Conservation (phyloP, 2,888 invertebrate genomes). For the Dugesia japonica region DNA sequence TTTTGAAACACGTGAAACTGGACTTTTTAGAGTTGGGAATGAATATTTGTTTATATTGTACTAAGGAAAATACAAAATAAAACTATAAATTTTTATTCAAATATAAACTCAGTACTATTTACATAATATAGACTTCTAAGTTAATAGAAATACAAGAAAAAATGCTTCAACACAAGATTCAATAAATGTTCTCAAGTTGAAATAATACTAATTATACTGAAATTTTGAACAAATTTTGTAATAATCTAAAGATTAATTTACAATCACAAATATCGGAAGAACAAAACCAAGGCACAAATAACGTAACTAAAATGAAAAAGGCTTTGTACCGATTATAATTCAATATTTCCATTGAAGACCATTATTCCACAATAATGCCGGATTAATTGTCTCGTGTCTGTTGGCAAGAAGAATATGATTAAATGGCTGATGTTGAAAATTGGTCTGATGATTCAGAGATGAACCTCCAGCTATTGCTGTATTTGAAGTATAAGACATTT, state of each 20-base stretch:
- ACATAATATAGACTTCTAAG: neutral
- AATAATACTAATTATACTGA: too few species aligned
- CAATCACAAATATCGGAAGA: constrained; percentile 1
- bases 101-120: neutral
- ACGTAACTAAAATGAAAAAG: neutral
- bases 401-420: constrained; percentile 11
- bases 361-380: neutral
- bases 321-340: neutral
- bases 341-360: constrained; percentile 14
- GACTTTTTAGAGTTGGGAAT: too few species aligned
- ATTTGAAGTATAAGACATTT: neutral
- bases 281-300: constrained; percentile 15
- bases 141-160: neutral
- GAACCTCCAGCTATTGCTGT: neutral
- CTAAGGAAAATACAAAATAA: neutral
- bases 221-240: neutral
- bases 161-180: constrained; percentile 1
- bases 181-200: too few species aligned
- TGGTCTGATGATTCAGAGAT: neutral
- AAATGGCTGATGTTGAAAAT: neutral
- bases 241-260: neutral
- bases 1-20: too few species aligned
- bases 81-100: neutral
- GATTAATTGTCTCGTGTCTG: neutral
- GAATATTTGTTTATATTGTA: too few species aligned